These are phyloP conservation scores for Perccottus glenii DNA, from an alignment of 2,113 vertebrate species.

Conservation along the genomic window DNA sequence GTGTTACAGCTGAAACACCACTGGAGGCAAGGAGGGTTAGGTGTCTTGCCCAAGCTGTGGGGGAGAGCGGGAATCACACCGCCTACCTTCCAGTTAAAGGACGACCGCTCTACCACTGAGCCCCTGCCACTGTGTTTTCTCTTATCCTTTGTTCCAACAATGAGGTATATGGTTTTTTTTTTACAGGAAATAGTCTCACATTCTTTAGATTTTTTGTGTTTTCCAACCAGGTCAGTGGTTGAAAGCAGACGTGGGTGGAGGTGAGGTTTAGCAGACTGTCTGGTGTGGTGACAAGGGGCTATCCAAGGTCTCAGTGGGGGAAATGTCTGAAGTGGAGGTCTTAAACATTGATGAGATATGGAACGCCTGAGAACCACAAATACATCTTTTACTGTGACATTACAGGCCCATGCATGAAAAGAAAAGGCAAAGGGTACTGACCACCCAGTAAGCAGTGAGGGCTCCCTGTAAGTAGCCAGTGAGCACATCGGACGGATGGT, in stretches of 20 bases:
- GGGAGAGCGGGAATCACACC: too few relatives aligned
- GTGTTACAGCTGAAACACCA: too few relatives aligned
- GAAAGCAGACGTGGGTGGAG: background rate
- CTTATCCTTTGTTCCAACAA: slow-evolving; percentile 23
- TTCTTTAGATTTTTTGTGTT: slow-evolving; percentile 44
- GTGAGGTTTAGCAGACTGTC: slow-evolving; percentile 70
- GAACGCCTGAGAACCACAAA: slow-evolving; percentile 68
- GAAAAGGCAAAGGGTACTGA: slow-evolving; percentile 62
- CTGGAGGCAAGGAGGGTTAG: too few relatives aligned
- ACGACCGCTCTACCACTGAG: too few relatives aligned
- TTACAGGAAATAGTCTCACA: slow-evolving; percentile 66
- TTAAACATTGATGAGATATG: slow-evolving; percentile 79
- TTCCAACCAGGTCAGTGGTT: slow-evolving; percentile 16
- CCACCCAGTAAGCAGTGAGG: slow-evolving; percentile 84
- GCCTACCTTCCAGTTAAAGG: too few relatives aligned
- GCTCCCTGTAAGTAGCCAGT: slow-evolving; percentile 81
- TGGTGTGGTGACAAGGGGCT: slow-evolving; percentile 65
- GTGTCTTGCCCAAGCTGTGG: too few relatives aligned
- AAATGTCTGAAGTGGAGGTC: slow-evolving; percentile 30
- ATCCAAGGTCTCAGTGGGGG: slow-evolving; percentile 43
- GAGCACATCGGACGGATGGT: slow-evolving; percentile 79
- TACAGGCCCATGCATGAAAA: slow-evolving; percentile 5
- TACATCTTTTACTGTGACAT: slow-evolving; percentile 25
- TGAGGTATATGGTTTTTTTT: slow-evolving; percentile 62
- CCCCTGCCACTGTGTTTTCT: too few relatives aligned